Conservation (phyloP, 2,888 invertebrate species). For the Beris morrisii region DNA sequence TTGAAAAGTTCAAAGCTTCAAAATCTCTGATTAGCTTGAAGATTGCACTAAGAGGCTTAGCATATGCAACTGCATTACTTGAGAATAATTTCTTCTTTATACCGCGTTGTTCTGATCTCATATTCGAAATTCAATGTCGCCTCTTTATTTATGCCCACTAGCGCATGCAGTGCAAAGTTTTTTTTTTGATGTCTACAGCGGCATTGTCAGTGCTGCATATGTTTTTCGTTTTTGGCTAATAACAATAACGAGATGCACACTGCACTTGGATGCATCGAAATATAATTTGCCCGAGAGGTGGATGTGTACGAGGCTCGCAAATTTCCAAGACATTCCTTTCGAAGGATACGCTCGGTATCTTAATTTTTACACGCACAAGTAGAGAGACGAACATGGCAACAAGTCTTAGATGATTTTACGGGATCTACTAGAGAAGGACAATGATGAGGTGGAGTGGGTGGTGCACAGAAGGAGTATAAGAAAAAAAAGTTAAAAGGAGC, state of each 20-base stretch:
- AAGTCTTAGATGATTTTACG: conserved; percentile 1
- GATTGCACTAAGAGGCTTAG: conserved; percentile 18
- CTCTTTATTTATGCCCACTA: not conserved
- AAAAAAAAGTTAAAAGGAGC: conserved; percentile 32
- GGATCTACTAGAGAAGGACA: too few relatives aligned
- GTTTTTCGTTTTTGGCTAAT: not conserved
- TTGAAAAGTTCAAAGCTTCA: conserved; percentile 26
- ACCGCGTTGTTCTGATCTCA: not conserved
- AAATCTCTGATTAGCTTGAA: conserved; percentile 24
- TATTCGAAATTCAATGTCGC: not conserved
- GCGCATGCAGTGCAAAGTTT: not conserved
- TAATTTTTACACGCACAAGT: not conserved
- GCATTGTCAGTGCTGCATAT: conserved; percentile 10
- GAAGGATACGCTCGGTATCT: too few relatives aligned
- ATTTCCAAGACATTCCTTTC: too few relatives aligned
- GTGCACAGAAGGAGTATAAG: not conserved
- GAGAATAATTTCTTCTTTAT: conserved; percentile 23
- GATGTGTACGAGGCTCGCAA: too few relatives aligned
- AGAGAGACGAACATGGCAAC: conserved; percentile 12
- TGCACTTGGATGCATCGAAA: too few relatives aligned
- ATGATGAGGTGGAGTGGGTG: conserved; percentile 1
- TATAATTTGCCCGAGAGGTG: too few relatives aligned
- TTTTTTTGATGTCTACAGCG: not conserved
- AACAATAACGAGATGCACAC: too few relatives aligned
- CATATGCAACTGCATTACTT: conserved; percentile 28